Evolutionary conservation across 35 echinoderm and acorn worm genomes (phyloP), one percentile per base, ranked within the genome.

Genomic region (Ophioderma brevispina): DNA sequence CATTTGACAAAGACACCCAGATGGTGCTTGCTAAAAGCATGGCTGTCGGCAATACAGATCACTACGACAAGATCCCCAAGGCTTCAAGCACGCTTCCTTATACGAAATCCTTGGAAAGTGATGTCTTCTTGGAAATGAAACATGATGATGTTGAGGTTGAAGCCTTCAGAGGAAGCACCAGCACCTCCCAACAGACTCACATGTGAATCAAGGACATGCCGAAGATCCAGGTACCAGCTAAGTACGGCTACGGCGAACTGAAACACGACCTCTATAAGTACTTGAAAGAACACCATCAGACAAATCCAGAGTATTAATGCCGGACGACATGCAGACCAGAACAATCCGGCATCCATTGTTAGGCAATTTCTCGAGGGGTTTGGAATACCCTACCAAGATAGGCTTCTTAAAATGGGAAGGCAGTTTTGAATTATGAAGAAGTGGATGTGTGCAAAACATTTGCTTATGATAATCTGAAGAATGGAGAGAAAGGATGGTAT

Each of bases 81-180:
- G 81, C 41, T 91, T 59, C 80, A 83, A 43, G 59, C 64, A 84
- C 56, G 75, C 80, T 91, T 91, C 37, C 39, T 83, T 1, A 81
- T 91, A 32, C 89, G 89, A n/a, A 80, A 91, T 76, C 89, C 89
- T 8, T 55, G 59, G 3, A 84, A 84, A 25, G 90, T 87, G 4
- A 80, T 52, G 75, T 8, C 43, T n/a, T 92, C 90, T n/a, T 63
- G 38, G 70, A 78, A 87, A 46, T 37, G 59, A 37, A 46, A 8
- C 5, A 46, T 46, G 41, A 4, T 4, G 17, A 8, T 17, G 5
- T 8, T 46, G n/a, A n/a, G n/a, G 41, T 46, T 46, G 41, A 46
- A 17, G 41, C 17, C 4, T 17, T 8, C 5, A 4, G 17, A 46
- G 17, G 41, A 46, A 4, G n/a, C n/a, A n/a, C n/a, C n/a, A n/a